Base-by-base conservation (phyloP, 2,113 vertebrate species). In the Cynocephalus volans region DNA sequence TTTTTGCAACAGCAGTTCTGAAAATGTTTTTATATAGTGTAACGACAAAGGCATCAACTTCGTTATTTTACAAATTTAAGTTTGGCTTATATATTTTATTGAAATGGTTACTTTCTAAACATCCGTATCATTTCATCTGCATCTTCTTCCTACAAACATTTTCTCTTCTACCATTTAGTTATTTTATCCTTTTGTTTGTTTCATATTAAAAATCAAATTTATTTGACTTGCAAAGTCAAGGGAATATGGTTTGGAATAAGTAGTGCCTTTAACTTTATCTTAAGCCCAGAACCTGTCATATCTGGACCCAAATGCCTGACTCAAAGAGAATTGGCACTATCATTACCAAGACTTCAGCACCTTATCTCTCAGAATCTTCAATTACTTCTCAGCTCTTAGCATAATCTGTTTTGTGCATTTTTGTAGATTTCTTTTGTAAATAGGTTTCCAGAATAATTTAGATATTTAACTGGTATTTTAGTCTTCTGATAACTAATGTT, bases 11-110 rank as follows among this genome's bases (percentile, higher is more conserved):
- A 98, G 98, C 96, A 90, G 90, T 95, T 97, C 69, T 96, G 96
- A 97, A 97, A 93, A 94, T 97, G 79, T 96, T 96, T 97, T 90
- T 98, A 97, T 97, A 98, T 87, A 96, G 52, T 45, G 26, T 97
- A 97, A 97, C 96, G 98, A 95, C 97, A 98, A 98, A 98, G 98
- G 94, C 90, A 98, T 96, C 97, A 93, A 96, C 89, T 98, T 98
- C 88, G 92, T 81, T 98, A 97, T 98, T 97, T 98, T 98, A 98
- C 97, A 98, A 79, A 98, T 93, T 48, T 79, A 77, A 90, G 93
- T 97, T 98, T 97, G 96, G 90, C 95, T 97, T 97, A 41, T 67
- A n/a, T 65, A 76, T 77, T 97, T 98, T 86, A 94, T 97, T 97
- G 82, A 95, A 96, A 77, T 95, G 73, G 41, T 96, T 98, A 96